These are phyloP conservation scores for Echinarachnius parma DNA, from an alignment of 53 echinoderm and acorn worm genomes.

Conservation along the genomic window DNA sequence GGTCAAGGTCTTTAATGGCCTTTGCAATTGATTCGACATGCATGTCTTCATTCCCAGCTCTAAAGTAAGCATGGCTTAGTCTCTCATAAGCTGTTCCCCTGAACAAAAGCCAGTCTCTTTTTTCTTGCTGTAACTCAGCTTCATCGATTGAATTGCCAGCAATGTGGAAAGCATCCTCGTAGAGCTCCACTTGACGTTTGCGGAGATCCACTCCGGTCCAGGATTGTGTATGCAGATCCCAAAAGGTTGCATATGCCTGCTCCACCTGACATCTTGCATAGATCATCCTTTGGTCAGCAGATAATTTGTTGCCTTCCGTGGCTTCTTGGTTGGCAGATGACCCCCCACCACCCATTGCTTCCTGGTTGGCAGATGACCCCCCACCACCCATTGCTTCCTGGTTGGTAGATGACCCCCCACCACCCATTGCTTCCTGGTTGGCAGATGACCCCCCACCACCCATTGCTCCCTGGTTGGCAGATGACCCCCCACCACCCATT, in stretches of 20 bases:
- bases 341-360: too few relatives aligned
- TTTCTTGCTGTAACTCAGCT: neutral
- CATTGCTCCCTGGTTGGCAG: too few relatives aligned
- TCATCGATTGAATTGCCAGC: neutral
- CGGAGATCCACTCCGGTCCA: neutral
- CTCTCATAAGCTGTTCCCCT: conserved; percentile 12
- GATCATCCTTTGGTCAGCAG: neutral
- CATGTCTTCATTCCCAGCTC: neutral
- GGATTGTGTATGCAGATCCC: conserved; percentile 21
- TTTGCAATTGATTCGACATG: neutral
- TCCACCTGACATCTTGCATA: conserved; percentile 17
- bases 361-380: too few relatives aligned
- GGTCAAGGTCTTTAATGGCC: conserved; percentile 6
- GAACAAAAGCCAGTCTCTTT: conserved; percentile 35
- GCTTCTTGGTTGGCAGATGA: too few relatives aligned
- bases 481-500: too few relatives aligned
- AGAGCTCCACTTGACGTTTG: neutral
- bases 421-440: too few relatives aligned
- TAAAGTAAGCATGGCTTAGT: conserved; percentile 1
- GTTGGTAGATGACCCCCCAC: too few relatives aligned
- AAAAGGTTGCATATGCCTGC: conserved; percentile 21
- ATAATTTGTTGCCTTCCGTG: too few relatives aligned
- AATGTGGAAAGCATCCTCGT: neutral
- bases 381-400: too few relatives aligned
- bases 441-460: too few relatives aligned